Base-by-base conservation (phyloP, 2,113 vertebrate species). In the Zosterops pallidus region DNA sequence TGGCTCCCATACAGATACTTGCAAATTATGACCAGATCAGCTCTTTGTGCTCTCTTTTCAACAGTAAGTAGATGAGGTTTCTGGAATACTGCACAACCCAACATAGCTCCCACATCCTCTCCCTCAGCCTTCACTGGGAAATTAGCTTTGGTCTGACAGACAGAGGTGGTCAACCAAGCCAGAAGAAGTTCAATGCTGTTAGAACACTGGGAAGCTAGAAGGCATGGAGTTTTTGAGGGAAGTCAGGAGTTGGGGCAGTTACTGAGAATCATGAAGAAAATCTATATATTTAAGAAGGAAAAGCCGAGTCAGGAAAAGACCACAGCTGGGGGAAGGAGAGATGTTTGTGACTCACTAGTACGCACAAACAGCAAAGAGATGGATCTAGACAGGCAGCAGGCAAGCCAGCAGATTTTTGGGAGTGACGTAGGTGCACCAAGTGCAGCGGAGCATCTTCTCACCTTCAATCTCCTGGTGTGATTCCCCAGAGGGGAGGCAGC, bases 401-500 rank as follows among this genome's bases (percentile, higher is more conserved):
- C 60, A 89, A 92, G 46, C 56, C 14, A 11, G 65, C 47, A 82
- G 57, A 14, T 83, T 93, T 69, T 29, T 19, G 49, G 71, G 74
- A 92, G 39, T 77, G 92, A 94, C 11, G 4, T 39, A 90, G 77
- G 62, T 57, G 68, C 46, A 79, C 70, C 46, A 79, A 92, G 78
- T 23, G 42, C 86, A 94, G 63, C 28, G 4, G 70, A 86, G 64
- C 78, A 93, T 83, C 79, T 90, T 82, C 90, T 94, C 92, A 82
- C 82, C 84, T 90, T 83, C 92, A 76, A 44, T 42, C 37, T 71
- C 55, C 80, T 2, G 3, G 75, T 62, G 47, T 3, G 5, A 81
- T 50, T 89, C 83, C 59, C 94, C 86, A 70, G 60, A 83, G 67
- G 65, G 65, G 12, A 87, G 23, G 71, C 76, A 96, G 90, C 62